phyloP scores from a whole-genome alignment of 2,888 invertebrate genomes.

The Oxystoma pomonae region DNA sequence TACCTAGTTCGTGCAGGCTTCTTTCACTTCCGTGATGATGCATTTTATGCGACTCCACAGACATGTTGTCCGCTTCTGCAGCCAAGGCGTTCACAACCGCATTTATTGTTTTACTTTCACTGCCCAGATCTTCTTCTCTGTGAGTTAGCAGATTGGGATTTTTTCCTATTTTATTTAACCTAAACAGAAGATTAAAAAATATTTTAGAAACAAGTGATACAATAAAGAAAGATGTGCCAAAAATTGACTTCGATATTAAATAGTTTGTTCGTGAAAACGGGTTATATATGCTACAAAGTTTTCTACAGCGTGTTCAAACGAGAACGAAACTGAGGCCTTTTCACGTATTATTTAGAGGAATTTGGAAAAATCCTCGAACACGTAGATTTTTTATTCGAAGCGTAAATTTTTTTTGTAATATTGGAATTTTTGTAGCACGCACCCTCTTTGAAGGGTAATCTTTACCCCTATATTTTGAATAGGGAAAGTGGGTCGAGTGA shows the following conservation, averaged over 20 bases:
- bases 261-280: not conserved
- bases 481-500: too few relatives aligned
- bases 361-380: too few relatives aligned
- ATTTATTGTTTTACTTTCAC: slow-evolving; percentile 81
- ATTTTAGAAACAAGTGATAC: not conserved
- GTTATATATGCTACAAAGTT: too few relatives aligned
- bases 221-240: not conserved
- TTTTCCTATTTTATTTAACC: slow-evolving; percentile 94
- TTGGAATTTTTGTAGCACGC: too few relatives aligned
- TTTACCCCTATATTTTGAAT: too few relatives aligned
- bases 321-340: too few relatives aligned
- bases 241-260: not conserved
- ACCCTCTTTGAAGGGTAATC: too few relatives aligned
- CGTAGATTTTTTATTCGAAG: too few relatives aligned
- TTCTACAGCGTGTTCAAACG: too few relatives aligned
- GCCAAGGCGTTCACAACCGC: slow-evolving; percentile 90
- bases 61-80: slow-evolving; percentile 82
- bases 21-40: slow-evolving; percentile 43
- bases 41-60: slow-evolving; percentile 59
- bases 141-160: slow-evolving; percentile 91
- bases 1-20: slow-evolving; percentile 55
- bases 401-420: too few relatives aligned
- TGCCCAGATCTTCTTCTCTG: slow-evolving; percentile 64
- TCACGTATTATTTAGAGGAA: too few relatives aligned
- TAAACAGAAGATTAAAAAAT: slow-evolving; percentile 27